Evolutionary conservation across 2,888 invertebrate genomes (phyloP).

Genomic region (Caenorhabditis macrosperma): DNA sequence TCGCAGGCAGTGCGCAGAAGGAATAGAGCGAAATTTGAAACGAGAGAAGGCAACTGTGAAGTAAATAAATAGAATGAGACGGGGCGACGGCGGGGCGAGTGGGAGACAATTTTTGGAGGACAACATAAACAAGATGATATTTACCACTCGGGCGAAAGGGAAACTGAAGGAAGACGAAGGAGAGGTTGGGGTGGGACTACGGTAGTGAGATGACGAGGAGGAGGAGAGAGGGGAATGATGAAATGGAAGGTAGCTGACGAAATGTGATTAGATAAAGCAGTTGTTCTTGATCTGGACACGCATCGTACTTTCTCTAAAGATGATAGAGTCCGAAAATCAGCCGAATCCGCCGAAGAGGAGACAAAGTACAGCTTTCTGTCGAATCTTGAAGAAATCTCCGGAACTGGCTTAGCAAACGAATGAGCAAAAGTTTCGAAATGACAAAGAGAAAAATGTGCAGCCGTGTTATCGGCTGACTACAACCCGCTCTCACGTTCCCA

Average conservation of each 20-base stretch:
- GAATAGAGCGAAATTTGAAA: slow-evolving; percentile 36
- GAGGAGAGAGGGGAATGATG: background rate
- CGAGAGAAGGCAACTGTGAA: slow-evolving; percentile 10
- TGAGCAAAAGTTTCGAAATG: background rate
- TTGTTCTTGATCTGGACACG: too few species aligned
- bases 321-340: too few species aligned
- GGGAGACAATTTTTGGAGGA: slow-evolving; percentile 12
- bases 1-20: slow-evolving; percentile 22
- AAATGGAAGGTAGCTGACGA: background rate
- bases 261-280: background rate
- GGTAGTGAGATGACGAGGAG: background rate
- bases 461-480: background rate
- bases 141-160: background rate
- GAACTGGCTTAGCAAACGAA: too few species aligned
- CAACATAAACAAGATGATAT: slow-evolving; percentile 1
- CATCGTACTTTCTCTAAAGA: too few species aligned
- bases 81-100: slow-evolving; percentile 15
- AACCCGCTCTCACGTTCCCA: background rate
- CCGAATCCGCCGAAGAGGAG: too few species aligned
- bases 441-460: background rate
- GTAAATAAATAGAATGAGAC: slow-evolving; percentile 36
- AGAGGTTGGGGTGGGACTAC: background rate
- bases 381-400: background rate
- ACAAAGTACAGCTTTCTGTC: background rate
- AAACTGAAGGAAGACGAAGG: background rate